phyloP scores from a whole-genome alignment of 2,113 vertebrate genomes.

The Heterochromis multidens region DNA sequence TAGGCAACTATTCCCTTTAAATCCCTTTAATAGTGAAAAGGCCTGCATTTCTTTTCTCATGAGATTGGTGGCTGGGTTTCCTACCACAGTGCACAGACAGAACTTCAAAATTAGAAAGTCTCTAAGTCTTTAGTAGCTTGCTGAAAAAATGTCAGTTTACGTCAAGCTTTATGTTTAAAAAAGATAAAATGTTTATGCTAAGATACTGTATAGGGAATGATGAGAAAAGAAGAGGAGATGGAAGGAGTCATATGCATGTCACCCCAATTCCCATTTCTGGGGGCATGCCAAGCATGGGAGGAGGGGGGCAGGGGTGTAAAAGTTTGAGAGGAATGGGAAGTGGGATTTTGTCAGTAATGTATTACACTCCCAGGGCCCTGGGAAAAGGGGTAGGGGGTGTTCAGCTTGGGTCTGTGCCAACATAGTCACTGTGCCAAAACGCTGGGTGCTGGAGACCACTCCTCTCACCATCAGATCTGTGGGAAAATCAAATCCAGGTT shows the following conservation, averaged over 20 bases:
- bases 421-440: slow-evolving; percentile 72
- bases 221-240: slow-evolving; percentile 38
- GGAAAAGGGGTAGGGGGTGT: slow-evolving; percentile 60
- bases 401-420: slow-evolving; percentile 68
- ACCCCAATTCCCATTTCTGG: slow-evolving; percentile 51
- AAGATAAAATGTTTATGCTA: background rate
- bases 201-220: slow-evolving; percentile 10
- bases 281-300: slow-evolving; percentile 46
- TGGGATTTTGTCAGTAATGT: slow-evolving; percentile 73
- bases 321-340: slow-evolving; percentile 72
- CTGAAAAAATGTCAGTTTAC: background rate
- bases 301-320: slow-evolving; percentile 50
- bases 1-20: slow-evolving; percentile 49
- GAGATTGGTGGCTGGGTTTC: background rate
- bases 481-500: slow-evolving; percentile 71
- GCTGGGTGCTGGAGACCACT: slow-evolving; percentile 53
- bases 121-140: background rate
- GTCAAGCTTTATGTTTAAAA: background rate
- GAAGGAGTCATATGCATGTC: slow-evolving; percentile 51
- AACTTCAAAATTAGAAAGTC: background rate
- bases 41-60: slow-evolving; percentile 5
- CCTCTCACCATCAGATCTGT: slow-evolving; percentile 56
- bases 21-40: slow-evolving; percentile 46
- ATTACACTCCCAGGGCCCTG: slow-evolving; percentile 68
- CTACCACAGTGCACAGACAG: background rate